phyloP scores from a whole-genome alignment of 2,888 invertebrate species.

The Petrolisthes manimaculis region DNA sequence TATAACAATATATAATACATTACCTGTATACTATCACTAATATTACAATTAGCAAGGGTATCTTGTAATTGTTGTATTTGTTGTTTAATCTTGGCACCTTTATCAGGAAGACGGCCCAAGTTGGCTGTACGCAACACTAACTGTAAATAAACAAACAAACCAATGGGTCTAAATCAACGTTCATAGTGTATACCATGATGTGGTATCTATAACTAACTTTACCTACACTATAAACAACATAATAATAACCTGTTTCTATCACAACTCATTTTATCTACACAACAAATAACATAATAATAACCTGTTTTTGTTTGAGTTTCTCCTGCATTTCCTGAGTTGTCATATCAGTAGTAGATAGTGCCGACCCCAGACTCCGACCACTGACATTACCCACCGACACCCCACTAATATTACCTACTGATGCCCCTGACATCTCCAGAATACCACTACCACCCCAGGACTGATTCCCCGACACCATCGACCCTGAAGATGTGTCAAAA shows the following conservation, averaged over 20 bases:
- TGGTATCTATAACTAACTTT: no score
- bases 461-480: no score
- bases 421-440: conserved; percentile 30
- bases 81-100: not conserved
- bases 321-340: conserved; percentile 34
- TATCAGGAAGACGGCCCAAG: not conserved
- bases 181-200: no score
- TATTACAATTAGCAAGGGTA: not conserved
- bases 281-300: not conserved
- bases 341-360: conserved; percentile 36
- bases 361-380: conserved; percentile 19
- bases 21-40: not conserved
- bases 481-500: no score
- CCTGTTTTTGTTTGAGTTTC: conserved; percentile 47
- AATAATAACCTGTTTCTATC: no score
- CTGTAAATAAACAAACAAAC: not conserved
- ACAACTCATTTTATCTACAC: no score
- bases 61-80: not conserved
- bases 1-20: not conserved
- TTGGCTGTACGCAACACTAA: not conserved
- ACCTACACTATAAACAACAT: no score
- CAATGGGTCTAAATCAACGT: no score
- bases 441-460: not conserved
- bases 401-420: conserved; percentile 27
- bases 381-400: conserved; percentile 21